Evolutionary conservation across 2,113 vertebrate genomes (phyloP), one percentile per base, ranked within the genome.

Genomic region (Pungitius pungitius): DNA sequence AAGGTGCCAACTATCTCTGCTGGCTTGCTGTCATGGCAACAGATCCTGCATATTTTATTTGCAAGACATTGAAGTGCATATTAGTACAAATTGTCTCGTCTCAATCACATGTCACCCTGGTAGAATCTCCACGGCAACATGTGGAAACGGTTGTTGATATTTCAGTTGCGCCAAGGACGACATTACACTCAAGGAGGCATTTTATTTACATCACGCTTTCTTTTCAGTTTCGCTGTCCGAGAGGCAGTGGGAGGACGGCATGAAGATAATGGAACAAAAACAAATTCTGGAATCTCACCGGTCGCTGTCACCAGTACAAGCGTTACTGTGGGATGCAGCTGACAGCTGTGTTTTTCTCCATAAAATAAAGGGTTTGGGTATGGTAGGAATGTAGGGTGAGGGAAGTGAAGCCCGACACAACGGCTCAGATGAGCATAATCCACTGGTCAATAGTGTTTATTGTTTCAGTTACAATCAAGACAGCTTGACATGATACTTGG

Each of bases 241-340:
- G 83, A 77, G 77, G 57, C 43, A 79, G 65, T 68, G 76, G 39
- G 45, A 82, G 5, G 57, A 82, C 55, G 88, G 69, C 65, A 74
- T 55, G 77, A 85, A 79, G 15, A n/a, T 72, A 88, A 82, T 56
- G 62, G 40, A 81, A 87, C 63, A 52, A 77, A 17, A 55, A 87
- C 61, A 86, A 42, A 42, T 91, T 64, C 22, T 81, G 24, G 71
- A 77, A 39, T 17, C 8, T 11, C 15, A 30, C 55, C 40, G 45
- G 59, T 78, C 45, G 57, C 35, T 15, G 58, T 43, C 75, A 77
- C 26, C 79, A 30, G 57, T 68, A 43, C 72, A 57, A 12, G 24
- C 33, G 35, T 40, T 47, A 14, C 37, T 79, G 78, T 57, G 13
- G 58, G 43, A 69, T 37, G 67, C 20, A 69, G 47, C 33, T 55